These are phyloP conservation scores for Diplosoma virens DNA, from an alignment of 23 tunicate genomes.

Conservation along the genomic window DNA sequence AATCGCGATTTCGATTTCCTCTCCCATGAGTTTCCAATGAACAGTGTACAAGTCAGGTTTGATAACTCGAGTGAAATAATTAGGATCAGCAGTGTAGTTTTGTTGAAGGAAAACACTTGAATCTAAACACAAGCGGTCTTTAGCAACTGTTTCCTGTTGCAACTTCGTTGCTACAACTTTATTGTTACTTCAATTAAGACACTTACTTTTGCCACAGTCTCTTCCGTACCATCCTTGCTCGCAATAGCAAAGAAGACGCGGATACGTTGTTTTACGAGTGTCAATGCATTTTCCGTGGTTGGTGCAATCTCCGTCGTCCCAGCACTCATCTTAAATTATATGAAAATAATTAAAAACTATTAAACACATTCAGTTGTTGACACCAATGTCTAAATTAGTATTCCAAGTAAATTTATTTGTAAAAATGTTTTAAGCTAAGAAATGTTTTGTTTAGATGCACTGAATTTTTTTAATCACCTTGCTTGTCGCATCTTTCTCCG, in stretches of 20 bases:
- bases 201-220: conserved; percentile 47
- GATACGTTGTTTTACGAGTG: conserved; percentile 65
- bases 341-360: too few species aligned
- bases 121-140: not conserved
- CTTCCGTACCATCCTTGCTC: conserved; percentile 63
- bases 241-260: conserved; percentile 66
- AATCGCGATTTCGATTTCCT: conserved; percentile 72
- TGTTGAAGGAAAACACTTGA: conserved; percentile 20
- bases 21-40: conserved; percentile 37
- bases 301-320: conserved; percentile 58
- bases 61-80: conserved; percentile 41
- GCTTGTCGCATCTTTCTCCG: conserved; percentile 55
- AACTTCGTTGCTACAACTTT: too few species aligned
- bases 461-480: too few species aligned
- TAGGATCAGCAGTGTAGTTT: conserved; percentile 32
- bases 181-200: too few species aligned
- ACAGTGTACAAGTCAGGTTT: conserved; percentile 16
- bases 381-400: too few species aligned
- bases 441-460: too few species aligned
- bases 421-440: too few species aligned
- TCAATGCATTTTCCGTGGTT: conserved; percentile 65
- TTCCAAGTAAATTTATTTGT: too few species aligned
- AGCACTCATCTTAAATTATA: conserved; percentile 37
- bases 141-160: not conserved
- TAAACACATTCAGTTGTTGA: too few species aligned